Conservation (phyloP, 2,888 invertebrate genomes). For the Netelia inedita region DNA sequence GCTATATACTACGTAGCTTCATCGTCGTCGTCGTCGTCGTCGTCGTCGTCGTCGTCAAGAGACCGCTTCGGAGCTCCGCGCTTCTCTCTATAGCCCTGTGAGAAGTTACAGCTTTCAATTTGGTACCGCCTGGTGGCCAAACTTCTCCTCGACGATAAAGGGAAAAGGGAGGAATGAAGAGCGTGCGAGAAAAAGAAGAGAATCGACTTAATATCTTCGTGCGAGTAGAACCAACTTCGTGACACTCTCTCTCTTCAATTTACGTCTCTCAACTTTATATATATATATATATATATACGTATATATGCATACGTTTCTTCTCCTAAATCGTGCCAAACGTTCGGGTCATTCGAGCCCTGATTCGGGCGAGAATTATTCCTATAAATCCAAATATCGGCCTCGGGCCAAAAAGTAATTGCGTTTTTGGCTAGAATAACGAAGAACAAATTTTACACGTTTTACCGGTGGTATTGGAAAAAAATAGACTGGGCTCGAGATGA, state of each 20-base stretch:
- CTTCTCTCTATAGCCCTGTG: conserved; percentile 71
- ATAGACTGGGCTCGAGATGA: no score
- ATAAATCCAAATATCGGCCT: no score
- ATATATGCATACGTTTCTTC: no score
- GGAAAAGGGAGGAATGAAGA: conserved; percentile 57
- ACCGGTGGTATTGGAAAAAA: no score
- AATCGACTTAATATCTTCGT: conserved; percentile 59
- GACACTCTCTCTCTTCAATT: conserved; percentile 42
- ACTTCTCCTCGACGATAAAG: conserved; percentile 56
- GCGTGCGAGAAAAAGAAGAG: conserved; percentile 44
- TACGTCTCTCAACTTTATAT: conserved; percentile 38
- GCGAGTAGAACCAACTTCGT: conserved; percentile 26
- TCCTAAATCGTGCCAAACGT: no score
- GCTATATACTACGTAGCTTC: conserved; percentile 28
- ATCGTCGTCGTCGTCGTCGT: conserved; percentile 2
- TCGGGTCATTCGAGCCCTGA: no score
- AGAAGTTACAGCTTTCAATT: conserved; percentile 82
- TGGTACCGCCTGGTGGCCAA: conserved; percentile 73
- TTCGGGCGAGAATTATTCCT: no score
- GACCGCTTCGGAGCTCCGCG: conserved; percentile 53
- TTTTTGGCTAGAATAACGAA: no score
- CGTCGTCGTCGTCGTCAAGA: conserved; percentile 51
- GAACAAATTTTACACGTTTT: no score
- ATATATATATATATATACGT: no score
- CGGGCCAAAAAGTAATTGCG: no score